Percentiles rank a stretch among this genome's conserved stretches.
These are phyloP conservation scores for Myathropa florea DNA, from an alignment of 2,888 invertebrate genomes.

Conservation along the genomic window DNA sequence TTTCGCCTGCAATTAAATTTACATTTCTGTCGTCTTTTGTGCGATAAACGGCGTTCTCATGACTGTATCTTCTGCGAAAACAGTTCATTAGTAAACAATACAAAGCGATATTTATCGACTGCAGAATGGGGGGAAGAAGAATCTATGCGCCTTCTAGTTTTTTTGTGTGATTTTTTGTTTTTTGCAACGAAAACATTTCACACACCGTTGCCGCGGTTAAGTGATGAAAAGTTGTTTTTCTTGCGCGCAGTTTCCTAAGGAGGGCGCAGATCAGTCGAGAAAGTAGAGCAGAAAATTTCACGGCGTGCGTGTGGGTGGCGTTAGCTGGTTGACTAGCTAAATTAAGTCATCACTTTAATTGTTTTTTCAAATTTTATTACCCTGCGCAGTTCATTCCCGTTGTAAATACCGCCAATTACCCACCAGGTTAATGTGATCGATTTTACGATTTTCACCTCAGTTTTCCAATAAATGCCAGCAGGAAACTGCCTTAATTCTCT, in stretches of 20 bases:
- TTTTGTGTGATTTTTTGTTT: neutral
- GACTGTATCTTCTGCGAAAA: neutral
- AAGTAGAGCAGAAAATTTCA: neutral
- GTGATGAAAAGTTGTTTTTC: slow-evolving; percentile 30
- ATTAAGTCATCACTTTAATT: slow-evolving; percentile 6
- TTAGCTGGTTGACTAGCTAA: neutral
- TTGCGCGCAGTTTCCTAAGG: neutral
- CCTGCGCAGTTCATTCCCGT: neutral
- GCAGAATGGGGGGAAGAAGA: neutral
- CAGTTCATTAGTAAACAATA: slow-evolving; percentile 22
- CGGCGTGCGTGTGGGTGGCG: neutral
- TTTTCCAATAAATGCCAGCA: slow-evolving; percentile 36
- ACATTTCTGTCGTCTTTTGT: neutral
- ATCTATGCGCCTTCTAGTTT: too few relatives aligned
- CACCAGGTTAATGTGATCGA: neutral
- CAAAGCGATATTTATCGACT: slow-evolving; percentile 23
- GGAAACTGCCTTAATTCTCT: slow-evolving; percentile 36
- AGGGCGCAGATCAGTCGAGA: neutral
- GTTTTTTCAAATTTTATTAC: neutral
- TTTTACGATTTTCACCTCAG: slow-evolving; percentile 6
- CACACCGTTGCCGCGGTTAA: neutral
- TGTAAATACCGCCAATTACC: neutral
- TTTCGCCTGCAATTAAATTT: slow-evolving; percentile 9
- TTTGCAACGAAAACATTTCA: slow-evolving; percentile 1
- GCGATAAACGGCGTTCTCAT: slow-evolving; percentile 9